These are phyloP conservation scores for Gobionotothen gibberifrons DNA, from an alignment of 2,797 vertebrate species.

Conservation along the genomic window DNA sequence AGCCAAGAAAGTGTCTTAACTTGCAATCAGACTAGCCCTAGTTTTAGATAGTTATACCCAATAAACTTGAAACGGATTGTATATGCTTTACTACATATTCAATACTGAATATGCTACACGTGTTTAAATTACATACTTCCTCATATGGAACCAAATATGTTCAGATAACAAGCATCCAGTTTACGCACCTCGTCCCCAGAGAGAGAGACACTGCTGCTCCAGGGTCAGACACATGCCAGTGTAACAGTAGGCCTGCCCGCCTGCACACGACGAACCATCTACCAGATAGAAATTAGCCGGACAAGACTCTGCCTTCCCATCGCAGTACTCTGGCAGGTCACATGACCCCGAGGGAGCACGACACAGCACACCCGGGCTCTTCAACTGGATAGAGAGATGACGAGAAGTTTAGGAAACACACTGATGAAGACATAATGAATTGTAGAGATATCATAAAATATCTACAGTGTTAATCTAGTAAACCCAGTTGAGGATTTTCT, in stretches of 20 bases:
- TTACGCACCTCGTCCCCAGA: slow-evolving; percentile 91
- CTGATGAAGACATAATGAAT: background rate
- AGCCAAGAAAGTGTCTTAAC: slow-evolving; percentile 3
- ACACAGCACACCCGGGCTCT: slow-evolving; percentile 89
- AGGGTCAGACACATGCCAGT: slow-evolving; percentile 97
- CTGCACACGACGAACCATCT: slow-evolving; percentile 88
- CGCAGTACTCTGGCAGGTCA: slow-evolving; percentile 95
- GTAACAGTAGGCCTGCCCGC: slow-evolving; percentile 92
- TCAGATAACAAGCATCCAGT: background rate
- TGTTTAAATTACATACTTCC: background rate
- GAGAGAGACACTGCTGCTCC: slow-evolving; percentile 91
- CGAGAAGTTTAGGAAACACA: background rate
- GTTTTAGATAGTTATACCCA: background rate
- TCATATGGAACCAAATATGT: background rate
- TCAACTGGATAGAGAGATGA: slow-evolving; percentile 81
- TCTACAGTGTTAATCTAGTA: background rate
- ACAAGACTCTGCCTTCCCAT: slow-evolving; percentile 91
- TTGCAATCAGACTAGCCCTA: background rate
- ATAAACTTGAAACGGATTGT: background rate
- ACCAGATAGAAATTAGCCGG: slow-evolving; percentile 94
- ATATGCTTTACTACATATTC: background rate
- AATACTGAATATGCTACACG: background rate
- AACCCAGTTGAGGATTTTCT: too few relatives aligned
- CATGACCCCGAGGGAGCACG: slow-evolving; percentile 87
- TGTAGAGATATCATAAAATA: background rate